These are phyloP conservation scores for Turdus rufiventris DNA, from an alignment of 2,113 vertebrate species.

Conservation along the genomic window DNA sequence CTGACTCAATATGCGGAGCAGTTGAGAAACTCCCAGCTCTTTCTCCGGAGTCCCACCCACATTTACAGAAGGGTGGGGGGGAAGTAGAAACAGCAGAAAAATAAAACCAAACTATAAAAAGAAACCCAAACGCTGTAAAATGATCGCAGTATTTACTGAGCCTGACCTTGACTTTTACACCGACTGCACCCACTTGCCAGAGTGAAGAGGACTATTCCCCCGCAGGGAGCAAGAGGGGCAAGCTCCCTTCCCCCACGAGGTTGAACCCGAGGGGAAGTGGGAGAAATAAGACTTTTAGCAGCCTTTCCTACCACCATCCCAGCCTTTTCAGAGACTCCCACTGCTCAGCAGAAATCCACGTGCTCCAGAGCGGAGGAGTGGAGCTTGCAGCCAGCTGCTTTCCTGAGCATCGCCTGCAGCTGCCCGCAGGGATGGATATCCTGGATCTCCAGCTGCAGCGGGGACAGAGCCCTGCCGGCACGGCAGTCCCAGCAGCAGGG, in stretches of 20 bases:
- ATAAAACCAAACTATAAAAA: background rate
- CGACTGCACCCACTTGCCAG: background rate
- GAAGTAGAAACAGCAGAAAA: background rate
- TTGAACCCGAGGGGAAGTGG: background rate
- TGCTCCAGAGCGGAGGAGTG: background rate
- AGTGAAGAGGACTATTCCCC: background rate
- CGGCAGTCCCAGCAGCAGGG: background rate
- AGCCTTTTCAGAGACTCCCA: background rate
- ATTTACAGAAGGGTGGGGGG: fast-evolving
- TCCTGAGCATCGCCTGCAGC: background rate
- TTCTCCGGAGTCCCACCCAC: background rate
- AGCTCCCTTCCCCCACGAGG: background rate
- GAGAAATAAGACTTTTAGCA: background rate
- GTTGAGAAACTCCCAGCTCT: background rate
- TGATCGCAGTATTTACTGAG: background rate
- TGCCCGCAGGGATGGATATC: background rate
- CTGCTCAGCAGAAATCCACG: background rate
- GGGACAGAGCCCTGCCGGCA: background rate
- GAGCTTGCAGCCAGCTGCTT: background rate
- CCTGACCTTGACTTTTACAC: background rate
- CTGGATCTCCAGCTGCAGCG: background rate
- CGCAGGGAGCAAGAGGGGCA: fast-evolving
- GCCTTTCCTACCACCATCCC: background rate
- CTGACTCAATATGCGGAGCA: background rate
- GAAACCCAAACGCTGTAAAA: background rate